Evolutionary conservation across 2,888 invertebrate species (phyloP), one percentile per base, ranked within the genome.

Genomic region (Calameuta filiformis): DNA sequence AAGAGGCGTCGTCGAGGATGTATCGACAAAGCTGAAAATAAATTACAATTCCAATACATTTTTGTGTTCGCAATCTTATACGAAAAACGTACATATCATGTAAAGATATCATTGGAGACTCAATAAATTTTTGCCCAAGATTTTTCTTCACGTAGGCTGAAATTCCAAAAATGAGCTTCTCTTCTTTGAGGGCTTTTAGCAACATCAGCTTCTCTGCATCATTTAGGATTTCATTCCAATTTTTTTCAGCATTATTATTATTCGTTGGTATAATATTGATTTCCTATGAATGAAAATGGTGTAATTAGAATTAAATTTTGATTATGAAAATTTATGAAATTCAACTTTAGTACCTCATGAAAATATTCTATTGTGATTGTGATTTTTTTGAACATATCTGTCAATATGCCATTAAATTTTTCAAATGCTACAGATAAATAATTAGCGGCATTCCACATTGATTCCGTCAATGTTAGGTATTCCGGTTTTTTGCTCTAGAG

Each of bases 191-290:
- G 35, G 94, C 93, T 91, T 96, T 96, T 3, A 98, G 89, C 56
- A 98, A 90, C 93, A 98, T 94, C 12, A 98, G 92, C 90, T 97
- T 97, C 87, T 97, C 96, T 89, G 97, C 97, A 77, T 94, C 92
- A 1, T 92, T 93, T 33, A 98, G 89, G 23, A 90, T 92, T 0
- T 89, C 88, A 89, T 97, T 91, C 97, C 97, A 97, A 68, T 94
- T 87, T 4, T 89, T 85, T 1, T 85, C 79, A 73, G 93, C 84
- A 77, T 90, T 81, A 23, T 78, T 74, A 0, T 83, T 82, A 80
- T 93, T 88, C 69, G 85, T 81, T 77, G 90, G 91, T 83, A 94
- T 91, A 77, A 95, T 87, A 88, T 94, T 92, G 86, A 95, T 93
- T 73, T 92, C 92, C 95, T 95, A 87, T 71, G 89, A 88, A 82